Evolutionary conservation across 2,888 invertebrate species (phyloP).

Genomic region (Biston betularia): DNA sequence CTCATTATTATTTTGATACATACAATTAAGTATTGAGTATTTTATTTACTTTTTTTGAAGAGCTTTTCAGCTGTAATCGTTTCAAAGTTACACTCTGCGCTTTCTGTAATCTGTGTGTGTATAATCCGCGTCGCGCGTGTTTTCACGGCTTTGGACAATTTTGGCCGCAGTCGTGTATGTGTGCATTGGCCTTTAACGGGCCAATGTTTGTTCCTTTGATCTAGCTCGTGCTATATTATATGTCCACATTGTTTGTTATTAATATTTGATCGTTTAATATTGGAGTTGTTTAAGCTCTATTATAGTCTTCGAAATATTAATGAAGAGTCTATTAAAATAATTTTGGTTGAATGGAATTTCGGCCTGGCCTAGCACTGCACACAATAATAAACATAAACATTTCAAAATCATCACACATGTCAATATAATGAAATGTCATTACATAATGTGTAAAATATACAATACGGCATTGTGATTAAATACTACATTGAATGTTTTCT

Average conservation of each 20-base stretch:
- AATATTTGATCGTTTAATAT: constrained; percentile 11
- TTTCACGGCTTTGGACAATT: constrained; percentile 54
- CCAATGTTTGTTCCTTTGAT: constrained; percentile 54
- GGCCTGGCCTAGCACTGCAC: too few species aligned
- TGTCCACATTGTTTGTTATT: constrained; percentile 1
- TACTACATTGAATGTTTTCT: too few species aligned
- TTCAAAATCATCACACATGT: too few species aligned
- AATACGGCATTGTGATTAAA: too few species aligned
- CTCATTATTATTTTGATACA: too few species aligned
- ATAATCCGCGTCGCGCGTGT: constrained; percentile 61
- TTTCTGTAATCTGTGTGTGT: constrained; percentile 44
- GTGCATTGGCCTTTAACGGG: constrained; percentile 66
- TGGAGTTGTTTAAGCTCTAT: constrained; percentile 1
- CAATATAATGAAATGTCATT: too few species aligned
- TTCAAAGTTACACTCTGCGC: background rate
- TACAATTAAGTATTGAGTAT: too few species aligned
- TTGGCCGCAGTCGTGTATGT: constrained; percentile 57
- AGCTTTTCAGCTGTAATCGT: background rate
- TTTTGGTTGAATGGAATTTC: too few species aligned
- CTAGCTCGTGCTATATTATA: constrained; percentile 45
- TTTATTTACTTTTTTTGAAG: background rate
- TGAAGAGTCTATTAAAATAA: background rate
- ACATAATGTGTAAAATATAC: too few species aligned
- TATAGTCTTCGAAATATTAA: background rate
- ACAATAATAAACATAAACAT: too few species aligned